These are phyloP conservation scores for Lanistes nyassanus DNA, from an alignment of 1,140 invertebrate species.

Conservation along the genomic window DNA sequence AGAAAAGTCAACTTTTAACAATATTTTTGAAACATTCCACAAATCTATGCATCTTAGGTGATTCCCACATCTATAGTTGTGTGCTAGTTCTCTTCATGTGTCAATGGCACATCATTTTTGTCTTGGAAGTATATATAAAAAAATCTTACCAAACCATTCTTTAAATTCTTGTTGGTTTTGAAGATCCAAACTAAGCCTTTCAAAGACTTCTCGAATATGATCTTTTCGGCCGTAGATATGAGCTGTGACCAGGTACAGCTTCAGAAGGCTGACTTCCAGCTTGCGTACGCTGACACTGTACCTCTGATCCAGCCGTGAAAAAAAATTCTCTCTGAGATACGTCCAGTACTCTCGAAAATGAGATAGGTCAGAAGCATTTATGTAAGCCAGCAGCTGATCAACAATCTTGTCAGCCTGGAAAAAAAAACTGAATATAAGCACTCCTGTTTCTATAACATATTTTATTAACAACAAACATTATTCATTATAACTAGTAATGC, in stretches of 20 bases:
- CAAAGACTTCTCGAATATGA: conserved; percentile 89
- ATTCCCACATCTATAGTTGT: too few relatives aligned
- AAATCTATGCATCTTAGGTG: too few relatives aligned
- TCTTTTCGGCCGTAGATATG: conserved; percentile 83
- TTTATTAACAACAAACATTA: too few relatives aligned
- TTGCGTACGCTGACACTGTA: conserved; percentile 84
- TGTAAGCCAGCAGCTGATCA: conserved; percentile 84
- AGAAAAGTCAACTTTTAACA: too few relatives aligned
- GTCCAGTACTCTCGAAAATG: conserved; percentile 85
- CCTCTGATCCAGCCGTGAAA: conserved; percentile 85
- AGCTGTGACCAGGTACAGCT: conserved; percentile 90
- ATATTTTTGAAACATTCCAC: too few relatives aligned
- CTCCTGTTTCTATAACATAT: too few relatives aligned
- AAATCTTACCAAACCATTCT: conserved; percentile 92
- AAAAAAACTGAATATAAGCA: conserved; percentile 33
- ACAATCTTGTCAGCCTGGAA: conserved; percentile 86
- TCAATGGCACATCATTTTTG: too few relatives aligned
- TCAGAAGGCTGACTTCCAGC: conserved; percentile 87
- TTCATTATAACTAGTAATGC: too few relatives aligned
- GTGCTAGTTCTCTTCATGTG: too few relatives aligned
- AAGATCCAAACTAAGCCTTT: conserved; percentile 85
- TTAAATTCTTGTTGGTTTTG: conserved; percentile 93
- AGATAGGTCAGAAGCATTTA: conserved; percentile 81
- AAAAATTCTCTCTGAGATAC: conserved; percentile 87
- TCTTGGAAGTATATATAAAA: background rate